Percentiles rank a stretch among this genome's conserved stretches.
Evolutionary conservation across 2,888 invertebrate genomes (phyloP).

Genomic region (Oxyscelio sp.): DNA sequence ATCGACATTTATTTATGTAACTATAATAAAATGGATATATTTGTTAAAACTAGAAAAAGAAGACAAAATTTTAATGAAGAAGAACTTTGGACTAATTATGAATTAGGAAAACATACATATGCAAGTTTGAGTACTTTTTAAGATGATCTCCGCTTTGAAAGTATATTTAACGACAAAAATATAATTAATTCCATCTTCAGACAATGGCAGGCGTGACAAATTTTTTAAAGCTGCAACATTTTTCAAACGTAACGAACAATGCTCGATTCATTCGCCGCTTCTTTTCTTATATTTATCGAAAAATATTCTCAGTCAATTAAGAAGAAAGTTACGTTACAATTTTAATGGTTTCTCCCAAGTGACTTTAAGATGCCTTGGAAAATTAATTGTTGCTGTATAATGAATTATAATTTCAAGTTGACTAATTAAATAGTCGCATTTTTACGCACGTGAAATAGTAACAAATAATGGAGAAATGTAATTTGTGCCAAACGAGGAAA

Average conservation of each 20-base stretch:
- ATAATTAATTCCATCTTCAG: not conserved
- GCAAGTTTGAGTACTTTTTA: not conserved
- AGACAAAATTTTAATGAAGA: too few species aligned
- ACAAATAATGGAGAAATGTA: conserved; percentile 40
- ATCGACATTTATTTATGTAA: not conserved
- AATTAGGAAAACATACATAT: too few species aligned
- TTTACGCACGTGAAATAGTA: conserved; percentile 32
- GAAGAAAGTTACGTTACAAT: conserved; percentile 46
- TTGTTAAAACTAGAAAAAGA: too few species aligned
- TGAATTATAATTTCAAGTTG: conserved; percentile 13
- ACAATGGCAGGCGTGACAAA: conserved; percentile 31
- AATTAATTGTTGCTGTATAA: conserved; percentile 13
- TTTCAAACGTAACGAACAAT: conserved; percentile 23
- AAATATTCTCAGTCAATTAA: conserved; percentile 49
- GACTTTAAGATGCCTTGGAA: conserved; percentile 17
- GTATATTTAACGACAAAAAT: not conserved
- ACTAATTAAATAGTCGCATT: conserved; percentile 28
- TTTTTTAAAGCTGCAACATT: too few species aligned
- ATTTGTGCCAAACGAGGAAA: conserved; percentile 48
- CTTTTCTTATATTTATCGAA: conserved; percentile 17
- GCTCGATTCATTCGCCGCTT: conserved; percentile 6
- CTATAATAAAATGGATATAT: not conserved
- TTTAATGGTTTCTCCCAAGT: conserved; percentile 34
- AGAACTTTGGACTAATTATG: too few species aligned
- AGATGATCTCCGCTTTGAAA: not conserved